Evolutionary conservation across 2,888 invertebrate genomes (phyloP), one percentile per base, ranked within the genome.

Genomic region (Amorpha juglandis): DNA sequence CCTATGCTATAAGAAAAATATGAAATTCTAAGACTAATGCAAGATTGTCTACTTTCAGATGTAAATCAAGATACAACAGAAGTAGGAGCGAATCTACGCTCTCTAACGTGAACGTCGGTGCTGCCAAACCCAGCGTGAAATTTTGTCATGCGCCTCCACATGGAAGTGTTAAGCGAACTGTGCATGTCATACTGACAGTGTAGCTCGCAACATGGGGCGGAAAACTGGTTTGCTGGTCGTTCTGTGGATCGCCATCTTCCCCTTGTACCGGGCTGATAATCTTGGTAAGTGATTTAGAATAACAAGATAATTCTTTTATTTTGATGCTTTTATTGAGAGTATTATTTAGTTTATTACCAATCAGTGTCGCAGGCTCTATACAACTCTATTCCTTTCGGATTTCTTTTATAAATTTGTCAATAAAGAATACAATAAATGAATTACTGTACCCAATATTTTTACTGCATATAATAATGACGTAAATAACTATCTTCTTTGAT

Each of bases 201-300:
- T 68, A 66, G 68, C 68, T 67, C 62, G 21, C 63, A 74, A 75
- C 53, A 92, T 92, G 92, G 84, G 83, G 78, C 79, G 82, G 68
- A 83, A 77, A 73, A 78, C 86, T 62, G 85, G 87, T 58, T 77
- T 91, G 38, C 76, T 90, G 63, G 82, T 89, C 47, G 77, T 90
- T 74, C 80, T 92, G 63, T 93, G 91, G 89, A 84, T 91, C 58
- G 86, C 89, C 65, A 81, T 88, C 69, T 88, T 92, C 69, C 92
- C 92, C 21, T 73, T 89, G 65, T 88, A 90, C 72, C 82, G 89
- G 70, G 92, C 92, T 69, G 92, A 92, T 80, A 92, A 92, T 76
- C 85, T 92, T 62, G 92, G 92, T 92, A 79, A 90, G 89, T 85
- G 3, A 27, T n/a, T n/a, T n/a, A n/a, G n/a, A n/a, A n/a, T n/a